Evolutionary conservation across 2,888 invertebrate genomes (phyloP).

Genomic region (Phyllotreta striolata): DNA sequence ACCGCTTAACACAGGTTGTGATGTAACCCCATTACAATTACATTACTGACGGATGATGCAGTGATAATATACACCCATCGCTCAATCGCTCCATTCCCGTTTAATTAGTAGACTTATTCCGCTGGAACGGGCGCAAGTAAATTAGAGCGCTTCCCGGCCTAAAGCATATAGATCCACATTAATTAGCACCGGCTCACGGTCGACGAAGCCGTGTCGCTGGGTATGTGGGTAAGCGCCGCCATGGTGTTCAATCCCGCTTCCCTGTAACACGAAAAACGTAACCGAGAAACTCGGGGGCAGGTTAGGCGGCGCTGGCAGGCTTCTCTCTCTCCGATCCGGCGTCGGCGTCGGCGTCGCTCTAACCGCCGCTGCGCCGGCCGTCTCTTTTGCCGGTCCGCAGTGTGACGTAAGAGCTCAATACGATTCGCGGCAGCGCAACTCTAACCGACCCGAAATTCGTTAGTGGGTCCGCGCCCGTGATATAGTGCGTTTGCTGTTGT

Average conservation of each 20-base stretch:
- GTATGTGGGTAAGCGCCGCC: slow-evolving; percentile 26
- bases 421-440: slow-evolving; percentile 59
- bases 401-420: slow-evolving; percentile 71
- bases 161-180: not conserved
- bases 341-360: not conserved
- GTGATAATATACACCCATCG: no score
- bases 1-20: no score
- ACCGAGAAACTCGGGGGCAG: slow-evolving; percentile 26
- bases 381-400: slow-evolving; percentile 62
- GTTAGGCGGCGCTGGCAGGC: slow-evolving; percentile 10
- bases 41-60: no score
- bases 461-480: slow-evolving; percentile 54
- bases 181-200: slow-evolving; percentile 6
- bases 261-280: slow-evolving; percentile 14
- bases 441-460: slow-evolving; percentile 47
- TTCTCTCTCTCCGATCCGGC: slow-evolving; percentile 2
- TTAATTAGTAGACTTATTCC: no score
- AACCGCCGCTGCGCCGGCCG: slow-evolving; percentile 11
- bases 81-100: no score
- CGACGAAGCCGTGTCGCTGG: slow-evolving; percentile 10
- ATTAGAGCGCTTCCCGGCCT: not conserved
- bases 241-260: slow-evolving; percentile 3
- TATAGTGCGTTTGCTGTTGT: slow-evolving; percentile 64
- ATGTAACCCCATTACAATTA: no score
- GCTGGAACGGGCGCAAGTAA: not conserved